Conservation (phyloP, 2,888 invertebrate species). For the Julus scanicus region DNA sequence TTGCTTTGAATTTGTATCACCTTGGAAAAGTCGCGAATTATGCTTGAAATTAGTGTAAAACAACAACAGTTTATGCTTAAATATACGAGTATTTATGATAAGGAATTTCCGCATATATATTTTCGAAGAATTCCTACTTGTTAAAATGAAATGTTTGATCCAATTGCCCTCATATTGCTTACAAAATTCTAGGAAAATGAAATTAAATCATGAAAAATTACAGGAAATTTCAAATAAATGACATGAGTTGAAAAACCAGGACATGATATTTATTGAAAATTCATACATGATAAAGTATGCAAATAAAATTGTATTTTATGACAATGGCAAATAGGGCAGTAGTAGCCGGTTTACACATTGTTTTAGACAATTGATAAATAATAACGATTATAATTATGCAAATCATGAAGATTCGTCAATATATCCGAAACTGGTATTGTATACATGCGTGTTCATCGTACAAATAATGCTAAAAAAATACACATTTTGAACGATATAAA, state of each 20-base stretch:
- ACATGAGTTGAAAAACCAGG: not conserved
- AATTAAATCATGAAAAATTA: not conserved
- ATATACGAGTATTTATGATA: too few relatives aligned
- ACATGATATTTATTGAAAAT: not conserved
- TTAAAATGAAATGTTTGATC: not conserved
- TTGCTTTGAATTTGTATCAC: too few relatives aligned
- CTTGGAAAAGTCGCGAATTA: too few relatives aligned
- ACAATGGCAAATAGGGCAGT: not conserved
- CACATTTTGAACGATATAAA: too few relatives aligned
- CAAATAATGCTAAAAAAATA: too few relatives aligned
- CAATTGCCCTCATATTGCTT: too few relatives aligned
- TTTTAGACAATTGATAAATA: not conserved
- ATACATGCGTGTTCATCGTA: too few relatives aligned
- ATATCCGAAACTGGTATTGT: too few relatives aligned
- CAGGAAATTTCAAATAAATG: not conserved
- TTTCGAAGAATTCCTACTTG: not conserved
- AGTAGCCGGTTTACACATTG: not conserved
- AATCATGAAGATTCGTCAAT: too few relatives aligned
- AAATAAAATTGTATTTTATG: not conserved
- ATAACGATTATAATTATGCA: not conserved
- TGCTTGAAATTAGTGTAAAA: too few relatives aligned
- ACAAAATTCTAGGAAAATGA: not conserved
- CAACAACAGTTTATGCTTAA: too few relatives aligned
- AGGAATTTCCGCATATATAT: not conserved
- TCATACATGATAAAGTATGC: not conserved